These are phyloP conservation scores for Sanderia malayensis DNA, from an alignment of 30 jellyfish, hydroid and myxozoan species.

Conservation along the genomic window DNA sequence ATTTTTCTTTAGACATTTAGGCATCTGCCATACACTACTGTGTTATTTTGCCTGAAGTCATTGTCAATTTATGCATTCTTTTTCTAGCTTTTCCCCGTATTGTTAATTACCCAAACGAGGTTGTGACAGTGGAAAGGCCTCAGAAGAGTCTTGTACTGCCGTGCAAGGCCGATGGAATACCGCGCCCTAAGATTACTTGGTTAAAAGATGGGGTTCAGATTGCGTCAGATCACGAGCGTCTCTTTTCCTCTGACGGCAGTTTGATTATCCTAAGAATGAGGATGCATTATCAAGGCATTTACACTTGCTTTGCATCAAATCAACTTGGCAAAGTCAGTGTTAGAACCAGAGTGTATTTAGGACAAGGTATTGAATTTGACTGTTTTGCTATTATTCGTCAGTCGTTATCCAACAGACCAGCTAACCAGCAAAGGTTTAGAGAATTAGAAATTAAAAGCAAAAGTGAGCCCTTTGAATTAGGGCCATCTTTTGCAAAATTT, in stretches of 20 bases:
- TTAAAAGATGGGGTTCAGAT: conserved; percentile 21
- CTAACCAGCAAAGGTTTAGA: too few species aligned
- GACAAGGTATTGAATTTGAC: too few species aligned
- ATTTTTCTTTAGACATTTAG: too few species aligned
- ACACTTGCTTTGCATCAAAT: conserved; percentile 49
- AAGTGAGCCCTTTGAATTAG: too few species aligned
- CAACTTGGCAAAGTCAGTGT: conserved; percentile 32
- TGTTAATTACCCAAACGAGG: conserved; percentile 29
- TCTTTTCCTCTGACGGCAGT: conserved; percentile 34
- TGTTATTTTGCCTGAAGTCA: too few species aligned
- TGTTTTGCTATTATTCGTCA: too few species aligned
- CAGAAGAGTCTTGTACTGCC: conserved; percentile 38
- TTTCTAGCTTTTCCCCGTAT: conserved; percentile 48
- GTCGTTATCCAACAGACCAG: too few species aligned
- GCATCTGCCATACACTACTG: too few species aligned
- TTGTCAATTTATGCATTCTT: too few species aligned
- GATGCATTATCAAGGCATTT: conserved; percentile 43
- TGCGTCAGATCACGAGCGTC: neutral
- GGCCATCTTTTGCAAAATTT: too few species aligned
- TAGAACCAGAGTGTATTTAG: conserved; percentile 29
- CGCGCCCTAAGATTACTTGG: conserved; percentile 51
- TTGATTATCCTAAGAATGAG: conserved; percentile 50
- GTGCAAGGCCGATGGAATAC: conserved; percentile 59
- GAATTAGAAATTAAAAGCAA: too few species aligned
- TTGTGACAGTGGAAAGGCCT: conserved; percentile 33